Conservation (phyloP, 2,888 invertebrate genomes). For the Rotaria macrura region DNA sequence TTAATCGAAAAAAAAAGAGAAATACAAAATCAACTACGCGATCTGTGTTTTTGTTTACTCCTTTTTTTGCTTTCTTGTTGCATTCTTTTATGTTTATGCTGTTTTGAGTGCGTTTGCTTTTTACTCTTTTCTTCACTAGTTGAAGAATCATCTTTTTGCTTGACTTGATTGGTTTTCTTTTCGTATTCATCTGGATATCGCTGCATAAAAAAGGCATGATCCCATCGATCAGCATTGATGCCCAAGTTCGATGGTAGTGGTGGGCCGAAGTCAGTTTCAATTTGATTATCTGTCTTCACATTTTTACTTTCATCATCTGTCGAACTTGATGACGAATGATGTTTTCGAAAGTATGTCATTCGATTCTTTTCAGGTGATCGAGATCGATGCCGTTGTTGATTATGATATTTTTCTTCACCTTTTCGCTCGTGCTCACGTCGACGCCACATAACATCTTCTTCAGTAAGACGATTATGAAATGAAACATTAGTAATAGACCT, state of each 20-base stretch:
- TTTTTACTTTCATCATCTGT: background rate
- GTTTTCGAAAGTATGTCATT: background rate
- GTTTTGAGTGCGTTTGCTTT: background rate
- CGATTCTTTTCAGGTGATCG: background rate
- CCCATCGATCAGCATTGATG: background rate
- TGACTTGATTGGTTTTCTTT: background rate
- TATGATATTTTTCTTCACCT: background rate
- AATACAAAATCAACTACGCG: background rate
- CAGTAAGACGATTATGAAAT: conserved; percentile 15
- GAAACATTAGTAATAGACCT: background rate
- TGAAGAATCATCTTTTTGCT: background rate
- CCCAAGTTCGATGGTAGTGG: background rate
- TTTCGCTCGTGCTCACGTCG: background rate
- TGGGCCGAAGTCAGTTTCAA: background rate
- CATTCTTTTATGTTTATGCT: background rate
- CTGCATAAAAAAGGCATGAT: background rate
- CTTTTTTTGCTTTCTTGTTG: background rate
- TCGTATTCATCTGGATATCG: background rate
- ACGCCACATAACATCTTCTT: conserved; percentile 1
- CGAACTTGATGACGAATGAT: background rate
- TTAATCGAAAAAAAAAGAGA: background rate
- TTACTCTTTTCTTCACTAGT: background rate
- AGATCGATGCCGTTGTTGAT: background rate
- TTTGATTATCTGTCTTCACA: background rate
- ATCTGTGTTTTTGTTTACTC: background rate